Percentiles rank a stretch among this genome's conserved stretches.
These are phyloP conservation scores for Halcyon chelicuti DNA, from an alignment of 2,797 vertebrate species.

Conservation along the genomic window DNA sequence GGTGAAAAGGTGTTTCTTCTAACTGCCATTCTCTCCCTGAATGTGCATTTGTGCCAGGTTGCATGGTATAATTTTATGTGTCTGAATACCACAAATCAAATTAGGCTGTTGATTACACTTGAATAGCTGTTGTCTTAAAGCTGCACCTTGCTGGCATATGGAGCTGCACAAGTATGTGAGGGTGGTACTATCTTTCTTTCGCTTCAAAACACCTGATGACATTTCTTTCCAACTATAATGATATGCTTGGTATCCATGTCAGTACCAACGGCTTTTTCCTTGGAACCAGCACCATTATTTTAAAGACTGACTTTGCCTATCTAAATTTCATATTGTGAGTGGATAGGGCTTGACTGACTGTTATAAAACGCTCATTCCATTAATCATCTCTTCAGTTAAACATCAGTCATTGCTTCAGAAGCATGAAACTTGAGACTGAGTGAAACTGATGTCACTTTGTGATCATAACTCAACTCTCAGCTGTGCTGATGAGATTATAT, in stretches of 20 bases:
- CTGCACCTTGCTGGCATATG: neutral
- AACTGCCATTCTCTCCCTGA: neutral
- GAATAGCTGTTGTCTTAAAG: neutral
- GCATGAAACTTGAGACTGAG: neutral
- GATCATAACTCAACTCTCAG: neutral
- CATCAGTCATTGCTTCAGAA: neutral
- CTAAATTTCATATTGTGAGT: neutral
- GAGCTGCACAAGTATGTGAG: neutral
- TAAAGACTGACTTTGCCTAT: neutral
- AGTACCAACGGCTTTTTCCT: neutral
- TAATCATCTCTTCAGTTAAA: neutral
- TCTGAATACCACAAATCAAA: slow-evolving; percentile 11
- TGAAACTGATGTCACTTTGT: neutral
- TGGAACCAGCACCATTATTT: neutral
- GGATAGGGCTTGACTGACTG: neutral
- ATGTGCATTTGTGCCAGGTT: neutral
- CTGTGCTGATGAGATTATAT: neutral
- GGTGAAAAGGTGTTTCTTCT: neutral
- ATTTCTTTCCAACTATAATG: neutral
- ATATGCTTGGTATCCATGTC: neutral
- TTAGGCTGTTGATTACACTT: slow-evolving; percentile 1
- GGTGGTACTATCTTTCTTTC: neutral
- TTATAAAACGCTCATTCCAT: neutral
- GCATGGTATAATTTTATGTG: neutral
- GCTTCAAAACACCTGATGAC: neutral